Conservation (phyloP, 1,140 invertebrate species). For the Gonioctena quinquepunctata region DNA sequence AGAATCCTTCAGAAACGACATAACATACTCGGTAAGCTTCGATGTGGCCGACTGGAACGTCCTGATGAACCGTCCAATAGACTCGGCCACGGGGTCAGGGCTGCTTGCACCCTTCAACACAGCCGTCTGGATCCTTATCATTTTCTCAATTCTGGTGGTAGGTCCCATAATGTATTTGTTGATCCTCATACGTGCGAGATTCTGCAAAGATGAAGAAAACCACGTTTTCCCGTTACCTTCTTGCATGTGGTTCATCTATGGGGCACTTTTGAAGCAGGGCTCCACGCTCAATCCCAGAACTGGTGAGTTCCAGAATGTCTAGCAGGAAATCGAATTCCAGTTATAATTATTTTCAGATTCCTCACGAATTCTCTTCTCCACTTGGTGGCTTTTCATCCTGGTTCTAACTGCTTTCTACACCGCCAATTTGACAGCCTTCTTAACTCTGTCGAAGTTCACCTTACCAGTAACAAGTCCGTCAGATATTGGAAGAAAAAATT, state of each 20-base stretch:
- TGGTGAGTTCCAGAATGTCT: slow-evolving; percentile 62
- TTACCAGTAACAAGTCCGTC: slow-evolving; percentile 71
- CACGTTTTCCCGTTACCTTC: slow-evolving; percentile 59
- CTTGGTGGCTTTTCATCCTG: slow-evolving; percentile 90
- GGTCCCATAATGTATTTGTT: slow-evolving; percentile 80
- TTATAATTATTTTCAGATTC: slow-evolving; percentile 65
- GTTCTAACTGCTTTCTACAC: slow-evolving; percentile 90
- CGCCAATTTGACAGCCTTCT: slow-evolving; percentile 86
- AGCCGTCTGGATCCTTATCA: slow-evolving; percentile 77
- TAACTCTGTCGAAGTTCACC: slow-evolving; percentile 82
- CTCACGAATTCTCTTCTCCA: slow-evolving; percentile 79
- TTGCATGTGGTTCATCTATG: slow-evolving; percentile 86
- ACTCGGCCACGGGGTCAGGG: slow-evolving; percentile 81
- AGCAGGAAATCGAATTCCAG: neutral
- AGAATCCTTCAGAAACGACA: slow-evolving; percentile 59
- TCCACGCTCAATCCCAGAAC: slow-evolving; percentile 75
- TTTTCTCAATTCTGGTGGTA: slow-evolving; percentile 71
- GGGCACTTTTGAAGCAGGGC: slow-evolving; percentile 85
- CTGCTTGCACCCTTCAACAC: slow-evolving; percentile 77
- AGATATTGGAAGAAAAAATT: slow-evolving; percentile 69
- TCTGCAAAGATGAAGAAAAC: slow-evolving; percentile 57
- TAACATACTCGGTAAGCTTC: slow-evolving; percentile 68
- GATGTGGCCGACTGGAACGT: slow-evolving; percentile 77
- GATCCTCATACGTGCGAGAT: slow-evolving; percentile 63
- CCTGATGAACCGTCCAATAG: slow-evolving; percentile 75